A percentile compares a stretch with the other conserved stretches of the same genome.
These are phyloP conservation scores for Babylonia areolata DNA, from an alignment of 1,140 invertebrate species.

Conservation along the genomic window DNA sequence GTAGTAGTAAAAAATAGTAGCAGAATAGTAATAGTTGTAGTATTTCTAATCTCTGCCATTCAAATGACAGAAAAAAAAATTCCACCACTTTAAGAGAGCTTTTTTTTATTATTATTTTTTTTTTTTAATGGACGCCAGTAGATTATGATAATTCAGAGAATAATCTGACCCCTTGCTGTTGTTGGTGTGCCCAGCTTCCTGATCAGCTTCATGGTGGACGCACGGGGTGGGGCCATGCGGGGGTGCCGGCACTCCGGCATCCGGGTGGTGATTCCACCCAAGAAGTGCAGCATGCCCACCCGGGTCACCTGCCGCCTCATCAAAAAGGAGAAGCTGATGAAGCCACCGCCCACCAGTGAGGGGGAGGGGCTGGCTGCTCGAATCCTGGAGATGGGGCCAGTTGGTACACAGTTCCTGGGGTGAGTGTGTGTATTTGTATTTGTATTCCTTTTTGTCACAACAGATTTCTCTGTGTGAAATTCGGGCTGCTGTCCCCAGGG, in stretches of 20 bases:
- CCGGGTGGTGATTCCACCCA: constrained; percentile 96
- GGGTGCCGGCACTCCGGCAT: constrained; percentile 98
- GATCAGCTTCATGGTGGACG: constrained; percentile 99
- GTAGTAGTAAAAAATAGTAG: no score
- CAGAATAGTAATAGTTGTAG: no score
- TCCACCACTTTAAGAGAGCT: no score
- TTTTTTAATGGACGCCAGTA: no score
- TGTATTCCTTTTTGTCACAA: no score
- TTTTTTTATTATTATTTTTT: no score
- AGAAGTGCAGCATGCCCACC: constrained; percentile 96
- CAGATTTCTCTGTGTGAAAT: not conserved
- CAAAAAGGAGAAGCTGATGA: constrained; percentile 93
- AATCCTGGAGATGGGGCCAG: constrained; percentile 97
- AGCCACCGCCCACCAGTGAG: constrained; percentile 98
- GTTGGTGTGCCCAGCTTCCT: constrained; percentile 97
- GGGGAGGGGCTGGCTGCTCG: constrained; percentile 97
- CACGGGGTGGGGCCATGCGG: constrained; percentile 97
- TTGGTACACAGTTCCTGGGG: constrained; percentile 97
- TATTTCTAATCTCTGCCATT: no score
- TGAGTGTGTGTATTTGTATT: constrained; percentile 77
- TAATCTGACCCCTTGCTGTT: no score
- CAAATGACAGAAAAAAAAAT: no score
- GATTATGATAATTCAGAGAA: no score
- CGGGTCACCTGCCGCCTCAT: constrained; percentile 95
- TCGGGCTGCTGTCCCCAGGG: no score